These are phyloP conservation scores for Junonia oenone DNA, from an alignment of 2,888 invertebrate species.

Conservation along the genomic window DNA sequence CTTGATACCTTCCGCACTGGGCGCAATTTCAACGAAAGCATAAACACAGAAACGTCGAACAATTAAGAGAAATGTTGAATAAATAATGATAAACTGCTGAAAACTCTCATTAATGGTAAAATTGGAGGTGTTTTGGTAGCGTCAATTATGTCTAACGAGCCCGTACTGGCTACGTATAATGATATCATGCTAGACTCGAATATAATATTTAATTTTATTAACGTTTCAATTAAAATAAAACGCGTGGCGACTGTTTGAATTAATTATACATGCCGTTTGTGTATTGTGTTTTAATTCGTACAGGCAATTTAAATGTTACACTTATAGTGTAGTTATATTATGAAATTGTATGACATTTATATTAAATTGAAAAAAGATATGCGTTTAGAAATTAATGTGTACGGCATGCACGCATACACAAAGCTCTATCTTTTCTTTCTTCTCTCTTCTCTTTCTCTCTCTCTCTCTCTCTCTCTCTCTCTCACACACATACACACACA, in stretches of 20 bases:
- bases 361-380: no score
- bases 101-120: slow-evolving; percentile 8
- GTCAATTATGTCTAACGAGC: slow-evolving; percentile 24
- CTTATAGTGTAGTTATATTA: no score
- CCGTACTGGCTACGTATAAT: slow-evolving; percentile 12
- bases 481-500: no score
- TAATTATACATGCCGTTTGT: not conserved
- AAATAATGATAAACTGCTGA: slow-evolving; percentile 3
- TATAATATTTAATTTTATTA: not conserved
- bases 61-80: slow-evolving; percentile 1
- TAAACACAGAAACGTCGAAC: not conserved
- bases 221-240: not conserved
- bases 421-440: no score
- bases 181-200: slow-evolving; percentile 8
- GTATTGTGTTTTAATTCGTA: not conserved
- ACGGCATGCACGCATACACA: no score
- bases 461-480: no score
- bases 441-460: no score
- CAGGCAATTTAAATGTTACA: no score
- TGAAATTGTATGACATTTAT: no score
- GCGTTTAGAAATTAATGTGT: no score
- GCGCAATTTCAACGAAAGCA: not conserved
- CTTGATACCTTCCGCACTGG: not conserved
- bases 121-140: slow-evolving; percentile 17
- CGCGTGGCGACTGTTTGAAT: not conserved